Conservation (phyloP, 2,888 invertebrate species). For the Melikaiella ostensackeni region DNA sequence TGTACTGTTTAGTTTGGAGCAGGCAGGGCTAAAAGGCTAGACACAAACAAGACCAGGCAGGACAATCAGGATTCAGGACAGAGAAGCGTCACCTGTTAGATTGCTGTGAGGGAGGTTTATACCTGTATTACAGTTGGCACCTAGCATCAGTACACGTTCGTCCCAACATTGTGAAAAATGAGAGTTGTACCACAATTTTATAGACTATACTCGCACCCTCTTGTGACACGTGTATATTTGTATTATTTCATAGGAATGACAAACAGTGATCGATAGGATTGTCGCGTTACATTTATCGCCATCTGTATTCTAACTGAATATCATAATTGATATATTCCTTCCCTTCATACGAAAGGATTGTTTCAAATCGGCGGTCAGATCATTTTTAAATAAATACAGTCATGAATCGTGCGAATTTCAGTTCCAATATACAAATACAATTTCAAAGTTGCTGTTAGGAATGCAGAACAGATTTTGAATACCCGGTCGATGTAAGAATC, state of each 20-base stretch:
- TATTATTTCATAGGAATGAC: conserved; percentile 45
- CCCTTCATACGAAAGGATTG: not conserved
- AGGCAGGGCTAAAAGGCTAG: conserved; percentile 77
- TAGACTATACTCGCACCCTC: conserved; percentile 55
- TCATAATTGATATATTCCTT: conserved; percentile 7
- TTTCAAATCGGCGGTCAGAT: not conserved
- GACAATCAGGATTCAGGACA: conserved; percentile 74
- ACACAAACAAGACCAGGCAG: conserved; percentile 66
- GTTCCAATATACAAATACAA: conserved; percentile 7
- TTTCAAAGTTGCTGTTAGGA: conserved; percentile 22
- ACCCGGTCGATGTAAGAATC: conserved; percentile 59
- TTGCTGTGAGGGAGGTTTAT: conserved; percentile 72
- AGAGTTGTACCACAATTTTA: conserved; percentile 56
- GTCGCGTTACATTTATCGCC: conserved; percentile 4
- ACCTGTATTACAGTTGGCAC: conserved; percentile 62
- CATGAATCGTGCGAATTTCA: not conserved
- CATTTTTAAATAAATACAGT: conserved; percentile 1
- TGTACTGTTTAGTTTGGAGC: conserved; percentile 76
- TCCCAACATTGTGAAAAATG: conserved; percentile 53
- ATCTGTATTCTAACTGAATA: conserved; percentile 15
- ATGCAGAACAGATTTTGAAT: conserved; percentile 4
- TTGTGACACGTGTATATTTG: conserved; percentile 49
- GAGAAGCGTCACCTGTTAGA: conserved; percentile 71
- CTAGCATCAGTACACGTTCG: conserved; percentile 63
- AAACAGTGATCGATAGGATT: conserved; percentile 42